Evolutionary conservation across 1,140 invertebrate species (phyloP).

Genomic region (Calephelis nemesis): DNA sequence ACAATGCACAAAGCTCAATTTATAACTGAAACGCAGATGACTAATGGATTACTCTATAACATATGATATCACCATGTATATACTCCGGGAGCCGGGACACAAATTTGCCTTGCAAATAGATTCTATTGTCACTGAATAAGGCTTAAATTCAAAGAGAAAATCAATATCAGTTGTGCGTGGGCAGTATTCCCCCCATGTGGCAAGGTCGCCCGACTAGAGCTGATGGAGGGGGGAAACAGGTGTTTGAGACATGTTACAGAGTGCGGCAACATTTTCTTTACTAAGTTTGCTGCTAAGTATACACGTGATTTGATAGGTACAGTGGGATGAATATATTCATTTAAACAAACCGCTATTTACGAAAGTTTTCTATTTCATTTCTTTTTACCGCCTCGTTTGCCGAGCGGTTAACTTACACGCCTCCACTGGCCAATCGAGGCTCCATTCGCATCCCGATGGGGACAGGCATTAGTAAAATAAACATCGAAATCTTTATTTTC

Average conservation of each 20-base stretch:
- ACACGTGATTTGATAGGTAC: neutral
- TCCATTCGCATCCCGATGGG: too few relatives aligned
- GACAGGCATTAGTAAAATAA: too few relatives aligned
- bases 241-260: conserved; percentile 40
- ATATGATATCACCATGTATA: conserved; percentile 25
- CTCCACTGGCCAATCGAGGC: too few relatives aligned
- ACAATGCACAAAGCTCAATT: conserved; percentile 20
- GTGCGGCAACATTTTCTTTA: neutral
- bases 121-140: conserved; percentile 20
- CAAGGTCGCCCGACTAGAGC: conserved; percentile 44
- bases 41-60: conserved; percentile 31
- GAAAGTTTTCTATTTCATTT: too few relatives aligned
- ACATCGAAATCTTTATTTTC: too few relatives aligned
- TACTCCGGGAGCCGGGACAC: conserved; percentile 23
- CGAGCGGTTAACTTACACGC: too few relatives aligned
- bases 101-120: conserved; percentile 8
- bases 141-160: conserved; percentile 22
- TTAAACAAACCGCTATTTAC: too few relatives aligned
- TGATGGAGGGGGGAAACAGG: conserved; percentile 42
- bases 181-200: conserved; percentile 33
- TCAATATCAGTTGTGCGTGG: conserved; percentile 33
- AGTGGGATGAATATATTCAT: neutral
- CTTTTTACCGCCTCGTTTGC: too few relatives aligned
- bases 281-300: neutral
- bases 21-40: conserved; percentile 28